phyloP scores from a whole-genome alignment of 2,113 vertebrate genomes.

The Peromyscus californicus region DNA sequence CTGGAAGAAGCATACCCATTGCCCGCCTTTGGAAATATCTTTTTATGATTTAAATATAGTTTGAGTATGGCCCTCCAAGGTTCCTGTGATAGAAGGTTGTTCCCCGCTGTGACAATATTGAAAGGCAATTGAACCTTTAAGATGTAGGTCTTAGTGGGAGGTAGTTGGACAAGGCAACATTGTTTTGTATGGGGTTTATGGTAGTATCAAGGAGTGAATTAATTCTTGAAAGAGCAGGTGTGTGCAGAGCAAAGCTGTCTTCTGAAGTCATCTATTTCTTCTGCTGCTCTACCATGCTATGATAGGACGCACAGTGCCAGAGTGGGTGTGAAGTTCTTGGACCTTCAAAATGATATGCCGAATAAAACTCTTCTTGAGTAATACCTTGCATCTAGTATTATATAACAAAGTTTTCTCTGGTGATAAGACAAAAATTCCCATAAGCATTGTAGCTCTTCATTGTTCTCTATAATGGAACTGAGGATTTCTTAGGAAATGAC shows the following conservation, averaged over 20 bases:
- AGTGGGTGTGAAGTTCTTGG: background rate
- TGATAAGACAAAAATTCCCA: background rate
- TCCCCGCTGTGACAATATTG: background rate
- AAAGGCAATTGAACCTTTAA: background rate
- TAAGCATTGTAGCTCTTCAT: background rate
- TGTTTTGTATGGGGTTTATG: background rate
- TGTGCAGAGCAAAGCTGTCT: background rate
- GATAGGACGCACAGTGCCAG: background rate
- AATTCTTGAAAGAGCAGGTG: background rate
- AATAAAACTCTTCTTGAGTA: background rate
- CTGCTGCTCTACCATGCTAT: background rate
- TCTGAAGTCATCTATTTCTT: background rate
- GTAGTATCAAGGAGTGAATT: background rate
- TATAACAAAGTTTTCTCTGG: background rate
- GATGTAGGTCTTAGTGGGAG: background rate
- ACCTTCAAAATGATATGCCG: background rate
- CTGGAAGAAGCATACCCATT: background rate
- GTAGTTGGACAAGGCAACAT: background rate
- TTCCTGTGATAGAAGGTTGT: background rate
- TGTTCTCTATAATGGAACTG: background rate
- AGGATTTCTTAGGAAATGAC: background rate
- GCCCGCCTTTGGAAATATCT: background rate
- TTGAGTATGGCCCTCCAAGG: background rate
- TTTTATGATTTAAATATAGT: background rate
- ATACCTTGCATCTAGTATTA: background rate